A percentile compares a stretch with the other conserved stretches of the same genome.
Conservation (phyloP, 2,888 invertebrate genomes). For the Pteria penguin region DNA sequence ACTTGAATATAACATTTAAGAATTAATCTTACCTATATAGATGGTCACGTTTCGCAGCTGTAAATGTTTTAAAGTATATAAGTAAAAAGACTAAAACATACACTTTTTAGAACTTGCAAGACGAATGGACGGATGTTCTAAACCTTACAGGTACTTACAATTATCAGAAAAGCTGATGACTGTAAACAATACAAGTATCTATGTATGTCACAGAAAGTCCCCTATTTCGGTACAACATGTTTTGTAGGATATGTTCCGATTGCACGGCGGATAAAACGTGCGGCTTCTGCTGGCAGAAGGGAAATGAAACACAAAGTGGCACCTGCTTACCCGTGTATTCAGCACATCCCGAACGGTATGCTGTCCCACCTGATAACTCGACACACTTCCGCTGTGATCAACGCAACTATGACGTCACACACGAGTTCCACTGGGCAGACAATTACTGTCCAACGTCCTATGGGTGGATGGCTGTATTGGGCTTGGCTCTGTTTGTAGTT, state of each 20-base stretch:
- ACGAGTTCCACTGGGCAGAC: conserved; percentile 72
- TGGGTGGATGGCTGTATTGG: conserved; percentile 80
- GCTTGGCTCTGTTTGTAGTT: conserved; percentile 80
- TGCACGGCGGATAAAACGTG: conserved; percentile 73
- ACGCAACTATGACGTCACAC: conserved; percentile 19
- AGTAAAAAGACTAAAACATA: no score
- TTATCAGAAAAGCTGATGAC: no score
- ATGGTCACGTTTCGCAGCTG: no score
- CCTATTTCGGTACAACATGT: no score
- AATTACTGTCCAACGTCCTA: conserved; percentile 80
- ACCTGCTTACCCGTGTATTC: conserved; percentile 67
- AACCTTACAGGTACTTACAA: no score
- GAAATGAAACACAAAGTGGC: conserved; percentile 55
- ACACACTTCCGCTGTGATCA: conserved; percentile 48
- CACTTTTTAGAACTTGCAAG: no score
- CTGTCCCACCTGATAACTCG: conserved; percentile 28
- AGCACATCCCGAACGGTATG: conserved; percentile 56
- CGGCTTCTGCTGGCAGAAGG: conserved; percentile 80
- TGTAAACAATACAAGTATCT: no score
- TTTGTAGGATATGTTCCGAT: conserved; percentile 59
- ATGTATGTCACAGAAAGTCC: no score
- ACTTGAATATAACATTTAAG: no score
- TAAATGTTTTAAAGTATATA: no score
- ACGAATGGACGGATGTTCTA: no score
- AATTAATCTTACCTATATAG: no score